Evolutionary conservation across 2,113 vertebrate genomes (phyloP), one percentile per base, ranked within the genome.

Genomic region (Pandion haliaetus): DNA sequence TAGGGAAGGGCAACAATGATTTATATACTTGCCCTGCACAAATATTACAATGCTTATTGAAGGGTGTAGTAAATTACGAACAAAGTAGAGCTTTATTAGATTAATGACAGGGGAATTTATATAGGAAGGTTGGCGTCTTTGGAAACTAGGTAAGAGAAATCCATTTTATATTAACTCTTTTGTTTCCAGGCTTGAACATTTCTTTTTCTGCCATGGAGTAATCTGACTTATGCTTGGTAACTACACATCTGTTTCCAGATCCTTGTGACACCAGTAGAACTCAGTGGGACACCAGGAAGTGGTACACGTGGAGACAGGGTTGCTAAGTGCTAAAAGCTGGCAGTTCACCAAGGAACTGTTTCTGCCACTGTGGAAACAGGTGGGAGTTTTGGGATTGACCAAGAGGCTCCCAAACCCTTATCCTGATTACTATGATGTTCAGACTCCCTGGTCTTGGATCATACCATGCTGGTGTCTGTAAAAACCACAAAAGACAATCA

Each of bases 11-110:
- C 55, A 97, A 86, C 77, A 92, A 73, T 91, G 80, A 93, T 96
- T 96, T 97, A 94, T 96, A 88, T 38, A 79, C 80, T 86, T 95
- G 72, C 72, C 81, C 74, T 74, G 88, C 65, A 76, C 86, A 97
- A 97, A 95, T 55, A 76, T 79, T 94, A 86, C 76, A 94, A 92
- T 69, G 74, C 87, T 98, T 83, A 89, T 86, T 87, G 89, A 97
- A 96, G 85, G 82, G 66, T 71, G 40, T 40, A 86, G 50, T 76
- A 87, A 97, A 96, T 92, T 74, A 95, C 86, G 94, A 95, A 96
- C 69, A 95, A 92, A 97, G 82, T 45, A 90, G 38, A 78, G n/a
- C 25, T 67, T 71, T 81, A 92, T 94, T 93, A 59, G 74, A 97
- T 92, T 91, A 93, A 93, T 84, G 85, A 73, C 67, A 93, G 57